These are phyloP conservation scores for Sebastes nivosus DNA, from an alignment of 2,797 vertebrate species.

Conservation along the genomic window DNA sequence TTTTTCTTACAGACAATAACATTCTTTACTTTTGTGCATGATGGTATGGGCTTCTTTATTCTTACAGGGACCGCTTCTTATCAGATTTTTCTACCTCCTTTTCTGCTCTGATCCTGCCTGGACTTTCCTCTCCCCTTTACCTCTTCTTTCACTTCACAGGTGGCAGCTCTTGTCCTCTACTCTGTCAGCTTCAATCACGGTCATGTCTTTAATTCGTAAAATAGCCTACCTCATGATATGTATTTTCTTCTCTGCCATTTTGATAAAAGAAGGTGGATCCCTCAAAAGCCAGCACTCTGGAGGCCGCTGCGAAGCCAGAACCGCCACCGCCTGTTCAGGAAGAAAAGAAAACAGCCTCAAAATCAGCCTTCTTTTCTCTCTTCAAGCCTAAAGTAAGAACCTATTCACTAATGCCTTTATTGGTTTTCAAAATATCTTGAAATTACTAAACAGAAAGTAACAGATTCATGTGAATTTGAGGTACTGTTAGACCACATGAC, in stretches of 20 bases:
- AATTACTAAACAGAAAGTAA: constrained; percentile 56
- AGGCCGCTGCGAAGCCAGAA: constrained; percentile 77
- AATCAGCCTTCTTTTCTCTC: constrained; percentile 81
- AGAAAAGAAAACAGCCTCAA: constrained; percentile 80
- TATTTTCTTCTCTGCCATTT: constrained; percentile 28
- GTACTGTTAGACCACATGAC: constrained; percentile 78
- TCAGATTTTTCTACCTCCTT: background rate
- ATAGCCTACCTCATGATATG: constrained; percentile 9
- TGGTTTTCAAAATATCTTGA: background rate
- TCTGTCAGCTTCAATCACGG: constrained; percentile 20
- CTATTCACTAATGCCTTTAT: background rate
- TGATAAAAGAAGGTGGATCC: constrained; percentile 76
- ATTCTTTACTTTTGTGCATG: constrained; percentile 15
- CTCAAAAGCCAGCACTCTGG: constrained; percentile 80
- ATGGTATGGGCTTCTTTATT: constrained; percentile 17
- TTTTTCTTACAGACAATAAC: background rate
- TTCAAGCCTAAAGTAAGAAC: constrained; percentile 92
- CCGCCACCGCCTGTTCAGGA: constrained; percentile 72
- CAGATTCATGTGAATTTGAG: constrained; percentile 80
- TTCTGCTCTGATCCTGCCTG: constrained; percentile 19
- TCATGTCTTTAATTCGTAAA: background rate
- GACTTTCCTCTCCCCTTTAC: background rate
- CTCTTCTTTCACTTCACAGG: constrained; percentile 55
- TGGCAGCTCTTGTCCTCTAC: constrained; percentile 31
- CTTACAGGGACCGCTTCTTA: background rate